Conservation (phyloP, 2,113 vertebrate genomes). For the Brachyistius frenatus region DNA sequence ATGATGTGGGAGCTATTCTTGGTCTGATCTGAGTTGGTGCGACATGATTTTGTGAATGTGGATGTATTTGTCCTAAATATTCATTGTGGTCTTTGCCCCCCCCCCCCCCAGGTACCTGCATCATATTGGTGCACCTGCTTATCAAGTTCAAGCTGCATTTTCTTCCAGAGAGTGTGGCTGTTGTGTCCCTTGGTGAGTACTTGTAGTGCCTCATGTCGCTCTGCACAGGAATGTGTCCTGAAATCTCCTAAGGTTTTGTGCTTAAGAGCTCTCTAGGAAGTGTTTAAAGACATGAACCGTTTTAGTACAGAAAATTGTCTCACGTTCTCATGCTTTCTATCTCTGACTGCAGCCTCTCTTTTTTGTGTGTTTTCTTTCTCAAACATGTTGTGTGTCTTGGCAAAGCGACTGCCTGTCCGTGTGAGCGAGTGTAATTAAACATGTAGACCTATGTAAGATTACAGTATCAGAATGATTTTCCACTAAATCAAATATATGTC, state of each 20-base stretch:
- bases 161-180: constrained; percentile 97
- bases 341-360: background rate
- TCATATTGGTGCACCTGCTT: constrained; percentile 98
- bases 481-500: background rate
- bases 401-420: too few relatives aligned
- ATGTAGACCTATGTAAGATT: background rate
- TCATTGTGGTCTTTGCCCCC: constrained; percentile 39
- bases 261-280: background rate
- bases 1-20: constrained; percentile 29
- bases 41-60: constrained; percentile 27
- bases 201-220: background rate
- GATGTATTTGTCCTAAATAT: constrained; percentile 48
- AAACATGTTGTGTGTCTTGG: background rate
- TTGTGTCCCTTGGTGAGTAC: constrained; percentile 96
- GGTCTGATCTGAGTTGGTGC: constrained; percentile 30
- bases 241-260: background rate
- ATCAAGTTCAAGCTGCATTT: constrained; percentile 97
- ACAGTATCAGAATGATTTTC: too few relatives aligned
- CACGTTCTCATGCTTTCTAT: background rate
- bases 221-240: background rate
- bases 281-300: background rate
- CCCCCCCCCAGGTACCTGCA: constrained; percentile 92
- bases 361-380: too few relatives aligned
- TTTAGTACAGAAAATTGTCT: background rate
- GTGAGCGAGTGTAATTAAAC: background rate